phyloP scores from a whole-genome alignment of 1,140 invertebrate species.

The Limonius californicus region DNA sequence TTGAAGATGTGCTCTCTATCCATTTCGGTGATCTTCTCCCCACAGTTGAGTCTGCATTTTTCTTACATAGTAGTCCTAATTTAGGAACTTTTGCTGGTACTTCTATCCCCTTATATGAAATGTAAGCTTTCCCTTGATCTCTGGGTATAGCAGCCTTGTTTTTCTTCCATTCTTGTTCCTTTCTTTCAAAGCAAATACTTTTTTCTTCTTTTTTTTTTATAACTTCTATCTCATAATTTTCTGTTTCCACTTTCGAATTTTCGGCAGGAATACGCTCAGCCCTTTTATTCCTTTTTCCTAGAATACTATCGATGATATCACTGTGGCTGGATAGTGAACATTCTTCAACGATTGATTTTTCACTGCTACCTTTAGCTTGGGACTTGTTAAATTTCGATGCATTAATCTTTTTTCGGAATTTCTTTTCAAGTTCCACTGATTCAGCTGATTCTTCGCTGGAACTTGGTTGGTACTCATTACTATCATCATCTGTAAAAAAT shows the following conservation, averaged over 20 bases:
- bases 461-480: background rate
- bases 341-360: too few species aligned
- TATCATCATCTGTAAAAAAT: background rate
- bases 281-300: background rate
- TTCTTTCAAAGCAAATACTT: too few species aligned
- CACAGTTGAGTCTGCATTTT: too few species aligned
- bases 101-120: background rate
- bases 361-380: too few species aligned
- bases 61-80: background rate
- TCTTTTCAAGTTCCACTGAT: background rate
- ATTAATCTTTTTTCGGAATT: too few species aligned
- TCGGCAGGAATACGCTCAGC: too few species aligned
- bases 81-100: too few species aligned
- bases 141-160: background rate
- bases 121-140: background rate
- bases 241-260: background rate
- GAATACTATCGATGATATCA: background rate
- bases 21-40: too few species aligned
- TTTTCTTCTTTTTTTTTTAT: background rate
- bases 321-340: background rate
- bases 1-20: too few species aligned
- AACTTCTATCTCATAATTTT: too few species aligned
- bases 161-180: background rate
- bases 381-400: background rate
- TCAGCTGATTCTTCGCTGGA: background rate